phyloP scores from a whole-genome alignment of 2,113 vertebrate genomes.

The Melanerpes formicivorus region DNA sequence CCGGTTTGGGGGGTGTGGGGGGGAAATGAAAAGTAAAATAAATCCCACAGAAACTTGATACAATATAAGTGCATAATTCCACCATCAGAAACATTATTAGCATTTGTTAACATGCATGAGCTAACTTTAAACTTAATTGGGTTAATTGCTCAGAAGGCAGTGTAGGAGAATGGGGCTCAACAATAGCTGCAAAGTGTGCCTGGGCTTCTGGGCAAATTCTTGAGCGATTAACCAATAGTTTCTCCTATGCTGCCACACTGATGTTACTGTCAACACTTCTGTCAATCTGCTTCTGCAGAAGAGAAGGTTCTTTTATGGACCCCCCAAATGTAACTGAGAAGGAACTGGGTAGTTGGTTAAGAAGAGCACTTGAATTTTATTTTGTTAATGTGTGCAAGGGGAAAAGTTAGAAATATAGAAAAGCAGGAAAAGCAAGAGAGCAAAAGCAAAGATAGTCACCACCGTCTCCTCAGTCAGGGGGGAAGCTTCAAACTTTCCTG shows the following conservation, averaged over 20 bases:
- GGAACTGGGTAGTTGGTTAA: no score
- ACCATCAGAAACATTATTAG: neutral
- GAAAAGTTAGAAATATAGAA: no score
- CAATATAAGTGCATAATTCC: neutral
- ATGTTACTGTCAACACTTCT: neutral
- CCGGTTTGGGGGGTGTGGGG: neutral
- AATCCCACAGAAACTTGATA: neutral
- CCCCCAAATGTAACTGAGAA: no score
- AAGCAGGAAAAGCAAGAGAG: no score
- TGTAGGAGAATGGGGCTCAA: neutral
- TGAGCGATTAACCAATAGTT: neutral
- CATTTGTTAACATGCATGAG: neutral
- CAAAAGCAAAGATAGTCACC: no score
- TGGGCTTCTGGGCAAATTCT: neutral
- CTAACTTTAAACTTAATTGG: conserved; percentile 7
- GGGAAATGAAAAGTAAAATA: neutral
- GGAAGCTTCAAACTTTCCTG: no score
- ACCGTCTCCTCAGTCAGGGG: no score
- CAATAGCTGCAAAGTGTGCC: neutral
- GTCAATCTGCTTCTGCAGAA: no score
- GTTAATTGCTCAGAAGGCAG: conserved; percentile 6
- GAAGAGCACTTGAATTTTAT: no score
- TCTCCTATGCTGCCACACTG: neutral
- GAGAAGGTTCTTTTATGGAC: no score
- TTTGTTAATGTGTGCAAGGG: no score